These are phyloP conservation scores for Noctua comes DNA, from an alignment of 2,888 invertebrate species.

Conservation along the genomic window DNA sequence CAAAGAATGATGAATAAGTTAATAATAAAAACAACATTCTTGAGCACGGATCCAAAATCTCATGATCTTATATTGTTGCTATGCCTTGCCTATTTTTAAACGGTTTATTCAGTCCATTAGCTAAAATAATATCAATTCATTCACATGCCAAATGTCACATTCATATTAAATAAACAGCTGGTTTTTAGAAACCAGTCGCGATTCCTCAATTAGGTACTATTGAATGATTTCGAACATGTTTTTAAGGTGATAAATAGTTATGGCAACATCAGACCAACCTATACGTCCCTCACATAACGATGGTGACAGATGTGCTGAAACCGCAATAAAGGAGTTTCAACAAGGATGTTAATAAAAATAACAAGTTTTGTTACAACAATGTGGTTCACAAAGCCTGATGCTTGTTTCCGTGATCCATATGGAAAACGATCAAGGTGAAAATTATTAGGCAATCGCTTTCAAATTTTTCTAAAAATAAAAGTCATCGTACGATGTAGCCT, in stretches of 20 bases:
- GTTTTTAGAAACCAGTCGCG: background rate
- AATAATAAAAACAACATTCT: constrained; percentile 26
- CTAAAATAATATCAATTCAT: constrained; percentile 11
- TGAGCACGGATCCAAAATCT: background rate
- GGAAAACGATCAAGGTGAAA: constrained; percentile 17
- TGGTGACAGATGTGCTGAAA: constrained; percentile 23
- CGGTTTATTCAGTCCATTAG: background rate
- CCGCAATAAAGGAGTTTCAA: background rate
- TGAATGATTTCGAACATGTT: background rate
- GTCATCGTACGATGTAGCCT: constrained; percentile 10
- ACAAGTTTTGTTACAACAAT: constrained; percentile 27
- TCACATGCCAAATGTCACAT: background rate
- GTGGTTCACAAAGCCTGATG: constrained; percentile 2
- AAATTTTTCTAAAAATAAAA: constrained; percentile 3
- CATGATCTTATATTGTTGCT: background rate
- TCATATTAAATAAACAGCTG: background rate
- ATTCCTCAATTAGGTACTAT: background rate
- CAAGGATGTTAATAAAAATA: constrained; percentile 7
- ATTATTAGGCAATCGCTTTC: background rate
- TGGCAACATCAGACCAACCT: background rate
- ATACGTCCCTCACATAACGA: background rate
- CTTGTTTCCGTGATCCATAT: constrained; percentile 29
- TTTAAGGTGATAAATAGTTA: constrained; percentile 11
- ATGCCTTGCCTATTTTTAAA: background rate
- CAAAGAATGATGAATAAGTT: constrained; percentile 39